phyloP scores from a whole-genome alignment of 2,888 invertebrate genomes.

The Microlaimidae sp. region DNA sequence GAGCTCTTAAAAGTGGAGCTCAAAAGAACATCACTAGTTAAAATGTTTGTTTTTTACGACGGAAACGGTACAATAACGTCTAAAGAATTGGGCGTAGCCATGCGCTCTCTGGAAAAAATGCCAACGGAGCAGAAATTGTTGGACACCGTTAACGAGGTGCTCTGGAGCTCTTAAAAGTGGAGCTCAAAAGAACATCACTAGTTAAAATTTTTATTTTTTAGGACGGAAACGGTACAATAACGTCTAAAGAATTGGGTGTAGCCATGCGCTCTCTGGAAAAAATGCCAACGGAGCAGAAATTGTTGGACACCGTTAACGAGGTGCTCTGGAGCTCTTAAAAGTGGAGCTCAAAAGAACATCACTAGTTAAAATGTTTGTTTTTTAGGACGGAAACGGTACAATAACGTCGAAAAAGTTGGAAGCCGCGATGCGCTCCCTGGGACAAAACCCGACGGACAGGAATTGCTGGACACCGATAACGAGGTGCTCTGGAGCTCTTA shows the following conservation, averaged over 20 bases:
- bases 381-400: constrained; percentile 35
- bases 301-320: constrained; percentile 34
- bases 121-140: constrained; percentile 37
- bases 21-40: too few relatives aligned
- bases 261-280: constrained; percentile 38
- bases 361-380: too few relatives aligned
- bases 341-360: too few relatives aligned
- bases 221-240: constrained; percentile 36
- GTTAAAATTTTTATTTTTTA: too few relatives aligned
- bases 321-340: too few relatives aligned
- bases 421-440: constrained; percentile 37
- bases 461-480: too few relatives aligned
- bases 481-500: too few relatives aligned
- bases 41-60: too few relatives aligned
- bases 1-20: too few relatives aligned
- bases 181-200: too few relatives aligned
- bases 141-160: constrained; percentile 33
- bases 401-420: constrained; percentile 37
- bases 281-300: constrained; percentile 38
- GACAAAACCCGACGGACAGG: constrained; percentile 39
- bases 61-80: constrained; percentile 35
- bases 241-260: constrained; percentile 36
- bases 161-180: too few relatives aligned
- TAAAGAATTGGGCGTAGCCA: constrained; percentile 37
- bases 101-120: constrained; percentile 37